Base-by-base conservation (phyloP, 1,140 invertebrate genomes). In the Hyposmocoma kahamanoa region DNA sequence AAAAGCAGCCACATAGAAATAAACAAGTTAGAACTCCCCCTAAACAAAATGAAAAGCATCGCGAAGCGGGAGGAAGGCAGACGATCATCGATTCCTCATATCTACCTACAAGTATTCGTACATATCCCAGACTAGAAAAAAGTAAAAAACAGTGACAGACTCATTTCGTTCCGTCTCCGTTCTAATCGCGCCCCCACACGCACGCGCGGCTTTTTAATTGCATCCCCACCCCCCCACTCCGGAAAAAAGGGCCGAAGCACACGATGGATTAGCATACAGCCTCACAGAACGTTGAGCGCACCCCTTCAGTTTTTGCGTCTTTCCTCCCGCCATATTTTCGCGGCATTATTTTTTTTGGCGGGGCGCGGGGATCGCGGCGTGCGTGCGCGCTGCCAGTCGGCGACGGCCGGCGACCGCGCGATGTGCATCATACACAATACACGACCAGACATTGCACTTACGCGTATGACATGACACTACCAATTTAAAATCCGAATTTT, bases 141-240 rank as follows among this genome's bases (percentile, higher is more conserved):
- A 79, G 71, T 74, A 74, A 80, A 79, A 80, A 83, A 72, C 62
- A 17, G 61, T 70, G 68, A 72, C 67, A 78, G 71, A 75, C 77
- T 76, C 79, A 74, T 78, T 72, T 69, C 72, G 71, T 67, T 59
- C 54, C 70, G 72, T 77, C 75, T 74, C 74, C 69, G 68, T 82
- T 77, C 81, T 84, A 84, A 84, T 84, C 81, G 81, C 69, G 64
- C 56, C 70, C 73, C 71, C 76, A 79, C 70, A 73, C 81, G 81
- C 81, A 82, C 77, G 81, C 81, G 81, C 81, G 79, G 70, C 62
- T 79, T 81, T 76, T 81, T 82, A 84, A 83, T 84, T 84, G 79
- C 77, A 77, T 77, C 71, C 77, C 72, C 67, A 58, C 50, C 59
- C 68, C 67, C 69, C 62, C 50, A 44, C 55, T 78, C 77, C 74